A percentile compares a stretch with the other conserved stretches of the same genome.
phyloP scores from a whole-genome alignment of 2,888 invertebrate genomes.

The Lepidochitona cinerea region DNA sequence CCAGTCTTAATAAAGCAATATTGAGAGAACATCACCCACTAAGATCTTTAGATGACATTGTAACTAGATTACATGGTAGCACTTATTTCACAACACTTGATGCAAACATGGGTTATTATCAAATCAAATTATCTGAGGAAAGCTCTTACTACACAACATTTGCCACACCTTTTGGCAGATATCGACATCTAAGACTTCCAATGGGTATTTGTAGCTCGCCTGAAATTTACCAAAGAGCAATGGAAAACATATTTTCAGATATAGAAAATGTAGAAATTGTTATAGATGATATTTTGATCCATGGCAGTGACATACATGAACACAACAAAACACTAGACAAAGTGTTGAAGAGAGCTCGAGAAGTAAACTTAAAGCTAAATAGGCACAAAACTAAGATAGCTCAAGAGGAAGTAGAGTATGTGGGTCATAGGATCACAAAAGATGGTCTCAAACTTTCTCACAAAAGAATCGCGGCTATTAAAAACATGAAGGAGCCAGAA shows the following conservation, averaged over 20 bases:
- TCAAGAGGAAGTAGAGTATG: constrained; percentile 23
- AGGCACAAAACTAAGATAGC: constrained; percentile 4
- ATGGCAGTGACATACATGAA: constrained; percentile 6
- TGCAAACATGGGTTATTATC: constrained; percentile 22
- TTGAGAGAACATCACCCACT: constrained; percentile 24
- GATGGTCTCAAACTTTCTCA: constrained; percentile 22
- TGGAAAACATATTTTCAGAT: constrained; percentile 21
- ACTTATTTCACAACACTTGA: constrained; percentile 22
- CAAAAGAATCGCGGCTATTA: constrained; percentile 3
- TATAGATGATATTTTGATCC: constrained; percentile 18
- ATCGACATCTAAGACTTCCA: constrained; percentile 21
- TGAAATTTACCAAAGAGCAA: constrained; percentile 25
- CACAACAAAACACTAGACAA: background rate
- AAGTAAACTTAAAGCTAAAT: constrained; percentile 20
- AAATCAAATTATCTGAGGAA: constrained; percentile 15
- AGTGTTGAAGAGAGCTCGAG: constrained; percentile 13
- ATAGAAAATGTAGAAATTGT: constrained; percentile 25
- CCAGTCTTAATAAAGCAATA: constrained; percentile 23
- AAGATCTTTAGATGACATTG: constrained; percentile 20
- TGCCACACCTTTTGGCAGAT: constrained; percentile 23
- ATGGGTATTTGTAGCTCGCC: constrained; percentile 23
- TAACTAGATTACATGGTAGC: constrained; percentile 16
- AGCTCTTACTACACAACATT: constrained; percentile 20
- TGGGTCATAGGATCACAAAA: constrained; percentile 20
- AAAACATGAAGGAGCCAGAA: constrained; percentile 18